phyloP scores from a whole-genome alignment of 2,888 invertebrate species.

The Abrostola triplasia region DNA sequence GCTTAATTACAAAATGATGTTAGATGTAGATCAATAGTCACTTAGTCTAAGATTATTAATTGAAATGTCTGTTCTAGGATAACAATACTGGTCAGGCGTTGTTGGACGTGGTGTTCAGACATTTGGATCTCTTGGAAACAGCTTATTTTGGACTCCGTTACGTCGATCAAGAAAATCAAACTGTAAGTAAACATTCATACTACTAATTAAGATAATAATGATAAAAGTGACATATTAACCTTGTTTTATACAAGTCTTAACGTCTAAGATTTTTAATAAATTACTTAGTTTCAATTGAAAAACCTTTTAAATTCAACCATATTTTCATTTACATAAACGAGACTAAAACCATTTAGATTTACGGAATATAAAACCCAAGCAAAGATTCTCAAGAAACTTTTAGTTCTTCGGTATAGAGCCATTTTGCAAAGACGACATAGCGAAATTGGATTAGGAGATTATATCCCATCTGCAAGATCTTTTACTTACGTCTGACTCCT shows the following conservation, averaged over 20 bases:
- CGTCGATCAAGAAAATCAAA: slow-evolving; percentile 97
- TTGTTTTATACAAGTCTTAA: too few relatives aligned
- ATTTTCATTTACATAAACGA: neutral
- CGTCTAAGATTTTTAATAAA: too few relatives aligned
- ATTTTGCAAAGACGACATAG: slow-evolving; percentile 39
- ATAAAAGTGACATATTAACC: too few relatives aligned
- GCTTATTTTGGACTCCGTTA: slow-evolving; percentile 98
- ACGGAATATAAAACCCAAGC: slow-evolving; percentile 10
- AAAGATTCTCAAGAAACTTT: slow-evolving; percentile 19
- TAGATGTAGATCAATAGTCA: neutral
- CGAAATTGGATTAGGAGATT: slow-evolving; percentile 44
- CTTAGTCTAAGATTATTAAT: neutral
- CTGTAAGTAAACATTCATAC: slow-evolving; percentile 91
- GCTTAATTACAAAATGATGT: too few relatives aligned
- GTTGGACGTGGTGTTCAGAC: slow-evolving; percentile 96
- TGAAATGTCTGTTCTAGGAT: slow-evolving; percentile 89
- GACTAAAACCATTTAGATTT: slow-evolving; percentile 2
- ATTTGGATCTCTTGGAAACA: slow-evolving; percentile 97
- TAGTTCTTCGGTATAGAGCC: slow-evolving; percentile 21
- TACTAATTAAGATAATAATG: too few relatives aligned
- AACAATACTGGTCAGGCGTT: slow-evolving; percentile 96
- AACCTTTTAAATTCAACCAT: neutral
- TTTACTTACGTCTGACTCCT: slow-evolving; percentile 29
- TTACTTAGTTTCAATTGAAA: too few relatives aligned
- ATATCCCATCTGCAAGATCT: slow-evolving; percentile 36